phyloP scores from a whole-genome alignment of 2,888 invertebrate genomes.

The Camptogramma bilineatum region DNA sequence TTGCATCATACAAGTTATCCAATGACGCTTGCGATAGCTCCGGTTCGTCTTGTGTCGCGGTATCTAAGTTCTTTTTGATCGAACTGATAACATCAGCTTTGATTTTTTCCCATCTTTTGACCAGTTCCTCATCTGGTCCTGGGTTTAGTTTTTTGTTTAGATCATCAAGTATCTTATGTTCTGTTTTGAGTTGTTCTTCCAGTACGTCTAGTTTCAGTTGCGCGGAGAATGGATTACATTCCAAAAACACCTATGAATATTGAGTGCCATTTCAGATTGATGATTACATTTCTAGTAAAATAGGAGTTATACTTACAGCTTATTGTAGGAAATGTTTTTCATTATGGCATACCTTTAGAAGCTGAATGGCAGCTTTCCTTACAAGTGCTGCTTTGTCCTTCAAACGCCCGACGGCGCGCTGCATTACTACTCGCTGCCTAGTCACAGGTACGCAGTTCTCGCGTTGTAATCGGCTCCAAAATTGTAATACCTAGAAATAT shows the following conservation, averaged over 20 bases:
- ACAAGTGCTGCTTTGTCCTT: constrained; percentile 94
- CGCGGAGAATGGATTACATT: constrained; percentile 94
- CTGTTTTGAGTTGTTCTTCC: constrained; percentile 85
- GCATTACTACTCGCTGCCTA: constrained; percentile 88
- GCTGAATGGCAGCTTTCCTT: constrained; percentile 92
- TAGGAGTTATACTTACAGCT: too few species aligned
- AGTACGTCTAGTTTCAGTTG: constrained; percentile 87
- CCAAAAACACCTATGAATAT: constrained; percentile 87
- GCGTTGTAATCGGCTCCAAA: constrained; percentile 92
- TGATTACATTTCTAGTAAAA: too few species aligned
- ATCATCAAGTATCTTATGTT: constrained; percentile 87
- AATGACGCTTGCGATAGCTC: constrained; percentile 75
- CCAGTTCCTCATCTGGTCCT: constrained; percentile 72
- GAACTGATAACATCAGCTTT: constrained; percentile 78
- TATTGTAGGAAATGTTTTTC: too few species aligned
- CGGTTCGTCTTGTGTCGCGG: constrained; percentile 77
- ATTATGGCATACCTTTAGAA: constrained; percentile 88
- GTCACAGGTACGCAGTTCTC: constrained; percentile 92
- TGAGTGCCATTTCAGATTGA: neutral
- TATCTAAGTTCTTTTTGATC: constrained; percentile 79
- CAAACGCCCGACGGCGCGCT: constrained; percentile 89
- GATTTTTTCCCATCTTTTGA: constrained; percentile 83
- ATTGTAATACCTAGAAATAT: constrained; percentile 87
- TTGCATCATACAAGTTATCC: constrained; percentile 74
- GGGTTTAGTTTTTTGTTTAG: constrained; percentile 82